These are phyloP conservation scores for Glomeris maerens DNA, from an alignment of 1,140 invertebrate genomes.

Conservation along the genomic window DNA sequence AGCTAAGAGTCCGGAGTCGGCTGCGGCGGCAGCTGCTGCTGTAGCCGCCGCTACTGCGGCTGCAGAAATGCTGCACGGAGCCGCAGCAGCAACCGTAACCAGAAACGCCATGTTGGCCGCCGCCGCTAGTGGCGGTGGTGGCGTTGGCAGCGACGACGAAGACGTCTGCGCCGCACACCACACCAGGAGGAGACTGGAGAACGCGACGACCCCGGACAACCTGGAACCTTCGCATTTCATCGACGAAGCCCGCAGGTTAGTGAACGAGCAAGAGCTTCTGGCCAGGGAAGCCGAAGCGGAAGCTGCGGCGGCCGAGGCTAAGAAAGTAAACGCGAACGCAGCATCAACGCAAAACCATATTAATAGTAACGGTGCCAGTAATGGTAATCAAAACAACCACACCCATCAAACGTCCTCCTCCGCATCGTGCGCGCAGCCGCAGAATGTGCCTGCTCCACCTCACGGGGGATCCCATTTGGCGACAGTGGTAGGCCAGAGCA, in stretches of 20 bases:
- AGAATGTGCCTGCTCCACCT: conserved; percentile 15
- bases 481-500: conserved; percentile 33
- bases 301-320: conserved; percentile 27
- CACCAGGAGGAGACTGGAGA: not conserved
- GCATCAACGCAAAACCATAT: conserved; percentile 21
- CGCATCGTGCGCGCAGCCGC: conserved; percentile 14
- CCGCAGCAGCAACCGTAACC: not conserved
- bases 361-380: not conserved
- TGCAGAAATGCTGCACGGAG: conserved; percentile 8
- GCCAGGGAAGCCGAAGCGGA: conserved; percentile 40
- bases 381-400: conserved; percentile 3
- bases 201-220: not conserved
- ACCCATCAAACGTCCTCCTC: conserved; percentile 1
- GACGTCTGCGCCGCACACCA: not conserved
- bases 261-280: conserved; percentile 49
- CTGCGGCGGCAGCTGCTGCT: conserved; percentile 26
- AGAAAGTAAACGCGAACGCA: conserved; percentile 34
- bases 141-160: conserved; percentile 1
- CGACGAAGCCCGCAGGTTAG: conserved; percentile 16
- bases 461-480: conserved; percentile 33
- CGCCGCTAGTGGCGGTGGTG: not conserved
- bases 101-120: not conserved
- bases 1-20: conserved; percentile 40
- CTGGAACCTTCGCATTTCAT: conserved; percentile 17
- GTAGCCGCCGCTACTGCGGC: conserved; percentile 4